Conservation (phyloP, 2,113 vertebrate genomes). For the Gobio gobio region DNA sequence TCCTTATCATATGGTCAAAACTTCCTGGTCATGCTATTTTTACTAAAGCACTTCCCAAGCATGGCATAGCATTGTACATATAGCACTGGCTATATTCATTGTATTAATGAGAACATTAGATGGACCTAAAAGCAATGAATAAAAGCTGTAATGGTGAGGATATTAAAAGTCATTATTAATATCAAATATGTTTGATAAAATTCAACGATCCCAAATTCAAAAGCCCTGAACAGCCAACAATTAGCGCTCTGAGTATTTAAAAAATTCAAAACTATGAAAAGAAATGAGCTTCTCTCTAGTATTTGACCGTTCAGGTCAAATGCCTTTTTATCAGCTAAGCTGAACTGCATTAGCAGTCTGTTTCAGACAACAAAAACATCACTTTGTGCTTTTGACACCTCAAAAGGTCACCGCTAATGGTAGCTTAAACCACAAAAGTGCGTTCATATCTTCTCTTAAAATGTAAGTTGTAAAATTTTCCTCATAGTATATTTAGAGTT, state of each 20-base stretch:
- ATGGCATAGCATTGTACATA: neutral
- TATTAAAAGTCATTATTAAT: neutral
- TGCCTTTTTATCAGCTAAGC: slow-evolving; percentile 1
- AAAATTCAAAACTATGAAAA: neutral
- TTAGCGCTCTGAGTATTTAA: neutral
- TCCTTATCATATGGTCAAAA: neutral
- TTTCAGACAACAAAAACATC: slow-evolving; percentile 1
- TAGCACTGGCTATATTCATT: neutral
- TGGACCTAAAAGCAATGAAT: neutral
- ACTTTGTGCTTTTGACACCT: slow-evolving; percentile 28
- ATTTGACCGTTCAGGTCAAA: neutral
- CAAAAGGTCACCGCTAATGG: slow-evolving; percentile 10
- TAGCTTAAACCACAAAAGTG: slow-evolving; percentile 6
- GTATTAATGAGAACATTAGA: neutral
- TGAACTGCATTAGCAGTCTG: slow-evolving; percentile 8
- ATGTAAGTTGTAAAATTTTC: neutral
- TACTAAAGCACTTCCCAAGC: neutral
- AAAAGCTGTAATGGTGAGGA: neutral
- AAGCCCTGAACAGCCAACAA: neutral
- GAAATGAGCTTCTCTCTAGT: neutral
- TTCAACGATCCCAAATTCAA: neutral
- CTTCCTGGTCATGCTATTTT: neutral
- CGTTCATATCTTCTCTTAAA: neutral
- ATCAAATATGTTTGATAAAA: slow-evolving; percentile 12
- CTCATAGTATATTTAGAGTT: neutral